Conservation (phyloP, 2,888 invertebrate species). For the Andrena flavipes region DNA sequence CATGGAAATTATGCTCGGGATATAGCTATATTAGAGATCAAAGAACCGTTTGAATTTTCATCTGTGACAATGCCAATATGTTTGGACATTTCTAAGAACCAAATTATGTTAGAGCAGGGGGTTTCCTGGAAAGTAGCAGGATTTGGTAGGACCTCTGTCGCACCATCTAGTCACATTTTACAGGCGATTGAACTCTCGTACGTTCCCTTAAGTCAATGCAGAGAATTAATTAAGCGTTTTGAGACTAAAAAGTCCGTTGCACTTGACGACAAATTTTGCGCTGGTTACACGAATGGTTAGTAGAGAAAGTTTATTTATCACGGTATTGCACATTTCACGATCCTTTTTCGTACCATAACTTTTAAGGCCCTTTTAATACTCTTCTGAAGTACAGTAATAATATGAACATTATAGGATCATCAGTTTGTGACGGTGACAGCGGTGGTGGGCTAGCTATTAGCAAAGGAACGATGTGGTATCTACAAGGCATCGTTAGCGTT, state of each 20-base stretch:
- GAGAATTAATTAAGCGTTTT: conserved; percentile 47
- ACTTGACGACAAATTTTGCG: conserved; percentile 83
- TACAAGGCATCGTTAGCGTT: conserved; percentile 85
- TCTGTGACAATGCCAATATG: conserved; percentile 77
- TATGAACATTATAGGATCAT: conserved; percentile 77
- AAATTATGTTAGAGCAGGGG: conserved; percentile 60
- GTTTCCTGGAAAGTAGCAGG: conserved; percentile 81
- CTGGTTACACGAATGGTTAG: conserved; percentile 83
- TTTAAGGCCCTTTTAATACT: neutral
- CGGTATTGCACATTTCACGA: neutral
- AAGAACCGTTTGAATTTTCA: conserved; percentile 74
- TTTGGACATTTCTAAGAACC: conserved; percentile 67
- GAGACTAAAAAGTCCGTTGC: conserved; percentile 77
- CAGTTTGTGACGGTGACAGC: conserved; percentile 85
- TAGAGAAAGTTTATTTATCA: conserved; percentile 31
- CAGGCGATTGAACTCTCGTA: conserved; percentile 79
- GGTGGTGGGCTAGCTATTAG: conserved; percentile 85
- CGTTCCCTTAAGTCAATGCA: conserved; percentile 75
- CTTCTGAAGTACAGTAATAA: neutral
- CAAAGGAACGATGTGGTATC: conserved; percentile 80
- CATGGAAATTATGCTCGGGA: conserved; percentile 79
- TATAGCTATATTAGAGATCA: conserved; percentile 79
- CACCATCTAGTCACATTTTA: conserved; percentile 75
- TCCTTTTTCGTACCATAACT: neutral
- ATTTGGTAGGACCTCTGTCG: conserved; percentile 80